Conservation (phyloP, 2,888 invertebrate genomes). For the Aproaerema taeniolella region DNA sequence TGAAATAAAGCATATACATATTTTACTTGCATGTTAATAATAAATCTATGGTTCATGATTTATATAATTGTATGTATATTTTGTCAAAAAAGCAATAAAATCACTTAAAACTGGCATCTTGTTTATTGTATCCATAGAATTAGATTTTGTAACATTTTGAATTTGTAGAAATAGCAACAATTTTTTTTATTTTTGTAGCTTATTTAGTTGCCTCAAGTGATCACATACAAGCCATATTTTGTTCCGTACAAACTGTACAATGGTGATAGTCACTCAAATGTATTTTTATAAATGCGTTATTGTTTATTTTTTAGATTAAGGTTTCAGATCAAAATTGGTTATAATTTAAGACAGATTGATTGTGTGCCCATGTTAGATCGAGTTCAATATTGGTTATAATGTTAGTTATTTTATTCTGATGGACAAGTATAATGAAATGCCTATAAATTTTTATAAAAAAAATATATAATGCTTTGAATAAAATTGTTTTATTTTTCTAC, state of each 20-base stretch:
- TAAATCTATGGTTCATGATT: no score
- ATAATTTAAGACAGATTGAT: slow-evolving; percentile 28
- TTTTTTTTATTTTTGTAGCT: slow-evolving; percentile 12
- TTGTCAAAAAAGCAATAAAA: slow-evolving; percentile 15
- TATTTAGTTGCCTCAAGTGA: slow-evolving; percentile 41
- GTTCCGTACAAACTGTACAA: slow-evolving; percentile 55
- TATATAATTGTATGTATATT: slow-evolving; percentile 11
- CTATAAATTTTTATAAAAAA: slow-evolving; percentile 69
- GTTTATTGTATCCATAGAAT: slow-evolving; percentile 14
- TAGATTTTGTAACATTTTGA: background rate
- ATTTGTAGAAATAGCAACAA: slow-evolving; percentile 12
- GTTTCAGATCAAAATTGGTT: slow-evolving; percentile 19
- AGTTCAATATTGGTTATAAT: slow-evolving; percentile 28
- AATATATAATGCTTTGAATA: slow-evolving; percentile 59
- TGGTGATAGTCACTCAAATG: slow-evolving; percentile 41
- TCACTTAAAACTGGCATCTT: slow-evolving; percentile 20
- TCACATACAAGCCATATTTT: slow-evolving; percentile 59
- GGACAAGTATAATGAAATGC: slow-evolving; percentile 59
- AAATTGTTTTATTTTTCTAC: slow-evolving; percentile 47
- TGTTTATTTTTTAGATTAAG: slow-evolving; percentile 16
- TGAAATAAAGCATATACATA: no score
- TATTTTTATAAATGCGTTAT: slow-evolving; percentile 33
- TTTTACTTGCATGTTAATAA: background rate
- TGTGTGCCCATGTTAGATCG: slow-evolving; percentile 18
- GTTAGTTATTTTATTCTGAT: slow-evolving; percentile 48